Evolutionary conservation across 2,113 vertebrate species (phyloP), one percentile per base, ranked within the genome.

Genomic region (Anoplopoma fimbria): DNA sequence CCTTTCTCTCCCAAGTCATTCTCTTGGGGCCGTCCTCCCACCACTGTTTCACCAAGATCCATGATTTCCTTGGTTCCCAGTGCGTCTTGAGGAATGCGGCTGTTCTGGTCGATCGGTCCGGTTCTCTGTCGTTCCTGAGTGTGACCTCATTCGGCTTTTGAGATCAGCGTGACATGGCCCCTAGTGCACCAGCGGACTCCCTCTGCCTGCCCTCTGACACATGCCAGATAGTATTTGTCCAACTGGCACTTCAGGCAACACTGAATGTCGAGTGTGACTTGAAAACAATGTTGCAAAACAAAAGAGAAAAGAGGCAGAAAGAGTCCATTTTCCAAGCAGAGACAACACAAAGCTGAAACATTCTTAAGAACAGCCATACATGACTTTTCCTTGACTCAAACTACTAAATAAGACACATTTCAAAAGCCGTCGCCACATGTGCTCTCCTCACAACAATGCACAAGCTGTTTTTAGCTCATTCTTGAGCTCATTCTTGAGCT

Each of bases 91-190:
- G 82, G 90, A 94, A 92, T 93, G 91, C 9, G 62, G 72, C 83
- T 79, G 87, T 89, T 90, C 87, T 73, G 87, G 86, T 87, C 77
- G 83, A 88, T 81, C 31, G 64, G 75, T 71, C 84, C 34, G 25
- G 36, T 57, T 77, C 64, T 77, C 88, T 49, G 77, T 84, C 88
- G 73, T 86, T 88, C 53, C 79, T 4, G 27, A 77, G 80, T 68
- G 77, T 88, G 90, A 92, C 86, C 85, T 92, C 69, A 81, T 89
- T 91, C 81, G 81, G 81, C 78, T 86, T 77, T 82, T 29, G 63
- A 84, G 78, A 89, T 82, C 88, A 75, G 84, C 12, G 23, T 69
- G 87, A 80, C 82, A 81, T 53, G 45, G 68, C 79, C 86, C 62
- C 69, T 23, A 76, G 80, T 85, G 84, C 42, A 73, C 71, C 53